A percentile compares a stretch with the other conserved stretches of the same genome.
These are phyloP conservation scores for Anneissia japonica DNA, from an alignment of 35 echinoderm and acorn worm species.

Conservation along the genomic window DNA sequence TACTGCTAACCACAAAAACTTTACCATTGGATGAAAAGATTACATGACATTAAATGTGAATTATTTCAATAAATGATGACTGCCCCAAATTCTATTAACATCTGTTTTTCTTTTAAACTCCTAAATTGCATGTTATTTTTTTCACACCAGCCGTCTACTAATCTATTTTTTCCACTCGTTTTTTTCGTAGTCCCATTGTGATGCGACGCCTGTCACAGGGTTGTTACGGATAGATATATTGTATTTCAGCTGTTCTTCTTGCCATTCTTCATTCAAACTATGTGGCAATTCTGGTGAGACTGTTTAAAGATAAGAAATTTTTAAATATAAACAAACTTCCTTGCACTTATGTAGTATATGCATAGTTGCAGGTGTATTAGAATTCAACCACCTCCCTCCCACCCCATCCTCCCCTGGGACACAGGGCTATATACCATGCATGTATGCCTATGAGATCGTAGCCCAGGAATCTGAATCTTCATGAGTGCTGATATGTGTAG, in stretches of 20 bases:
- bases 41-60: background rate
- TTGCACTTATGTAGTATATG: no score
- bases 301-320: constrained; percentile 13
- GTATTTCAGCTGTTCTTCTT: constrained; percentile 74
- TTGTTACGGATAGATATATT: constrained; percentile 80
- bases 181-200: constrained; percentile 96
- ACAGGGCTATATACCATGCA: no score
- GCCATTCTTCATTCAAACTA: constrained; percentile 68
- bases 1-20: no score
- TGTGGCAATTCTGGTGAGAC: constrained; percentile 66
- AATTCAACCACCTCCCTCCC: no score
- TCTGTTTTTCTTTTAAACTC: background rate
- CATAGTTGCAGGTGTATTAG: background rate
- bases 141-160: background rate
- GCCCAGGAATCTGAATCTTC: no score
- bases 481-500: no score
- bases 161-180: constrained; percentile 89
- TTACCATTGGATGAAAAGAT: background rate
- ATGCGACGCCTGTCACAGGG: constrained; percentile 67
- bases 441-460: no score
- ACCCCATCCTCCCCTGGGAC: no score
- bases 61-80: background rate
- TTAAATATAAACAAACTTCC: no score
- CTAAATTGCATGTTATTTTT: background rate
- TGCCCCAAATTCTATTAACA: background rate